These are phyloP conservation scores for Trematomus bernacchii DNA, from an alignment of 2,797 vertebrate species.

Conservation along the genomic window DNA sequence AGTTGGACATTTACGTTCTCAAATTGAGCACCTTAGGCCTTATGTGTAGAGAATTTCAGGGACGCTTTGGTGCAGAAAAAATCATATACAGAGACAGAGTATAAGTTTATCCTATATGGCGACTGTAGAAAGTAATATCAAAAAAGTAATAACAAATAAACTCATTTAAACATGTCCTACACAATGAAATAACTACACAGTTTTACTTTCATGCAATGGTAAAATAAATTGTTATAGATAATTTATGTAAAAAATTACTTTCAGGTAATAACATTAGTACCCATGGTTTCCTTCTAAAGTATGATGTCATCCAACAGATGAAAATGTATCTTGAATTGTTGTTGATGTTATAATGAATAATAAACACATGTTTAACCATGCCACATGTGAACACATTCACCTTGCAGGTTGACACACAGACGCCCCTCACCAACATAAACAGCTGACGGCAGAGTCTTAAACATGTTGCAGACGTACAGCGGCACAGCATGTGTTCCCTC, in stretches of 20 bases:
- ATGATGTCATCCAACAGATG: neutral
- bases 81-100: neutral
- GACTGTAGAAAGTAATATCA: neutral
- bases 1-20: too few relatives aligned
- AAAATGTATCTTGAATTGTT: neutral
- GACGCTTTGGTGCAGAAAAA: too few relatives aligned
- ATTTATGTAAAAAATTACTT: neutral
- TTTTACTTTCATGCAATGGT: neutral
- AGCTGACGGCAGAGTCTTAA: slow-evolving; percentile 15
- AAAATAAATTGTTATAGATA: neutral
- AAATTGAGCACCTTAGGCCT: too few relatives aligned
- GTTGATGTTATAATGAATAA: slow-evolving; percentile 2
- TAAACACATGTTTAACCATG: slow-evolving; percentile 13
- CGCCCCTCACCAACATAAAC: slow-evolving; percentile 11
- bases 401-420: neutral
- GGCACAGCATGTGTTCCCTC: slow-evolving; percentile 10
- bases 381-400: neutral
- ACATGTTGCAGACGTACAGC: slow-evolving; percentile 17
- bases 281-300: neutral
- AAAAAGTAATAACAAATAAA: slow-evolving; percentile 1
- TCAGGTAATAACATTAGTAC: neutral
- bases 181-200: neutral
- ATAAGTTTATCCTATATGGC: neutral
- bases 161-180: neutral
- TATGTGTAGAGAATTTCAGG: too few relatives aligned